phyloP scores from a whole-genome alignment of 2,797 vertebrate genomes.

The Heliangelus exortis region DNA sequence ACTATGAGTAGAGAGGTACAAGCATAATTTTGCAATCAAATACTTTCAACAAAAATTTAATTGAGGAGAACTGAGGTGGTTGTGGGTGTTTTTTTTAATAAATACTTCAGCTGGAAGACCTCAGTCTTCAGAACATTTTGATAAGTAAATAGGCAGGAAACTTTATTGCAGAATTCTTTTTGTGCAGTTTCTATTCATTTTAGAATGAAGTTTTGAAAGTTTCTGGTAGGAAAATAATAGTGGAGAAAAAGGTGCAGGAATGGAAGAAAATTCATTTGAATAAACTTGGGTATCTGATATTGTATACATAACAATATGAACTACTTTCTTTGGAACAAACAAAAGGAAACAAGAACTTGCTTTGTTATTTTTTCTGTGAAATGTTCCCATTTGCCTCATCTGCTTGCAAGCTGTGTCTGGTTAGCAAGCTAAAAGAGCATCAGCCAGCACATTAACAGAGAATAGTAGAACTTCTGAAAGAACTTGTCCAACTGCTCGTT shows the following conservation, averaged over 20 bases:
- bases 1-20: neutral
- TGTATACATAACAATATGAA: neutral
- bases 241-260: neutral
- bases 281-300: neutral
- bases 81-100: neutral
- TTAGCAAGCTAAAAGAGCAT: neutral
- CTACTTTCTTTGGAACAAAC: neutral
- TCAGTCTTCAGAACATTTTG: neutral
- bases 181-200: neutral
- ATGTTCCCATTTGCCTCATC: neutral
- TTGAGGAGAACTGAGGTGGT: neutral
- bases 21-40: neutral
- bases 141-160: neutral
- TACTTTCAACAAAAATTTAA: neutral
- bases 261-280: neutral
- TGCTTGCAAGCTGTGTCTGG: neutral
- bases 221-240: neutral
- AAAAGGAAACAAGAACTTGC: neutral
- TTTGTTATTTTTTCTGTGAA: neutral
- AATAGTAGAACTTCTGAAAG: neutral
- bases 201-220: neutral
- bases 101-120: neutral
- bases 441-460: neutral
- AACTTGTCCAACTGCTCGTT: neutral
- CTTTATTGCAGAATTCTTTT: neutral